Conservation (phyloP, 2,888 invertebrate species). For the Lobophora halterata region DNA sequence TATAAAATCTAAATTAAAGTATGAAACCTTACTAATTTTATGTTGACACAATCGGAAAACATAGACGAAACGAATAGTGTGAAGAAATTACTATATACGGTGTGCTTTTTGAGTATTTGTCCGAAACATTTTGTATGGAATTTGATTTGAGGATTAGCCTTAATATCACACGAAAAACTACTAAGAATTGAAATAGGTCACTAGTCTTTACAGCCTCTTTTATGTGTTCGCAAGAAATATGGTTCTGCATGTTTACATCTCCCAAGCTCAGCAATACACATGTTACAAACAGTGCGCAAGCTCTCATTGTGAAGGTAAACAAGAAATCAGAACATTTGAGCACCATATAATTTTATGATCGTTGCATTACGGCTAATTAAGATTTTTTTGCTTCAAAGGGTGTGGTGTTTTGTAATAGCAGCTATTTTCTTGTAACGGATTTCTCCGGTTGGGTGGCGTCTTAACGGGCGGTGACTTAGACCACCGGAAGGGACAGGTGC, state of each 20-base stretch:
- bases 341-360: too few relatives aligned
- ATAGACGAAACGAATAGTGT: too few relatives aligned
- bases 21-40: too few relatives aligned
- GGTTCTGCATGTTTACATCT: slow-evolving; percentile 53
- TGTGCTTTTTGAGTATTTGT: too few relatives aligned
- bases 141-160: too few relatives aligned
- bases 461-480: slow-evolving; percentile 50
- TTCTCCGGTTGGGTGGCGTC: slow-evolving; percentile 63
- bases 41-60: too few relatives aligned
- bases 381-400: too few relatives aligned
- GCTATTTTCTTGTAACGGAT: slow-evolving; percentile 56
- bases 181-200: slow-evolving; percentile 17
- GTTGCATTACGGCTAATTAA: too few relatives aligned
- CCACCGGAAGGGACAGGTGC: slow-evolving; percentile 59
- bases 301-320: slow-evolving; percentile 20
- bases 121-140: too few relatives aligned
- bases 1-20: too few relatives aligned
- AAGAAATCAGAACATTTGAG: slow-evolving; percentile 32
- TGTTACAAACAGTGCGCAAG: slow-evolving; percentile 35
- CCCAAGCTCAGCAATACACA: slow-evolving; percentile 33
- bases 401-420: slow-evolving; percentile 12
- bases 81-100: too few relatives aligned
- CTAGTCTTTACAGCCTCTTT: slow-evolving; percentile 31
- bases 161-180: too few relatives aligned
- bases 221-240: slow-evolving; percentile 35